A percentile compares a stretch with the other conserved stretches of the same genome.
These are phyloP conservation scores for Leptinotarsa juncta DNA, from an alignment of 2,888 invertebrate genomes.

Conservation along the genomic window DNA sequence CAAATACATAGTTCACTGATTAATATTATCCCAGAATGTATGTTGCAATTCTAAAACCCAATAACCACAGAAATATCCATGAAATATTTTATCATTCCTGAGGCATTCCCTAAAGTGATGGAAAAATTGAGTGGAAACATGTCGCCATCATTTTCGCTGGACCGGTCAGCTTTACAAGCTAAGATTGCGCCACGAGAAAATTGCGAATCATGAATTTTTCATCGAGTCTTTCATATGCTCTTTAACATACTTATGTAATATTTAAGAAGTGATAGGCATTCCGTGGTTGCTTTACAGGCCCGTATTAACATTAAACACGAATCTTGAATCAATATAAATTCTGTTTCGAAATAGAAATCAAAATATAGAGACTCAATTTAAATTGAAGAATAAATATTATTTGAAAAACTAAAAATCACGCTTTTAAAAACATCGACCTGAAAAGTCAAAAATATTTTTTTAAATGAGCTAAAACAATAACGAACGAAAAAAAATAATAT, in stretches of 20 bases:
- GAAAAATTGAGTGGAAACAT: conserved; percentile 42
- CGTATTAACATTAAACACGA: not conserved
- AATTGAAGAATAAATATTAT: too few species aligned
- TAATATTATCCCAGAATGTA: too few species aligned
- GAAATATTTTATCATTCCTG: conserved; percentile 11
- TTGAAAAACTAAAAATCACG: too few species aligned
- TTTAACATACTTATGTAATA: conserved; percentile 48
- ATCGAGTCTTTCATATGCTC: conserved; percentile 49
- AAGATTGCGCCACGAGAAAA: conserved; percentile 50
- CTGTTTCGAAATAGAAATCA: too few species aligned
- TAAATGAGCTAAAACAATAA: too few species aligned
- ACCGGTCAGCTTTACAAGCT: conserved; percentile 45
- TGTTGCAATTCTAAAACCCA: not conserved
- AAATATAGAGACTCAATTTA: too few species aligned
- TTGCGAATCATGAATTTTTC: conserved; percentile 54
- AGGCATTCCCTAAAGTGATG: conserved; percentile 17
- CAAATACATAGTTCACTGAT: too few species aligned
- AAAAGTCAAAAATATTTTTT: too few species aligned
- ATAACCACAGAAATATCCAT: not conserved
- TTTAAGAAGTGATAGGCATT: conserved; percentile 32
- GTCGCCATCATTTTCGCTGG: conserved; percentile 42
- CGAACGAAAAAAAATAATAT: too few species aligned
- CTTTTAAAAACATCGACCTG: too few species aligned
- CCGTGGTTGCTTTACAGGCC: not conserved
- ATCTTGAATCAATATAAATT: not conserved